Conservation (phyloP, 2,888 invertebrate species). For the Conistra vaccinii region DNA sequence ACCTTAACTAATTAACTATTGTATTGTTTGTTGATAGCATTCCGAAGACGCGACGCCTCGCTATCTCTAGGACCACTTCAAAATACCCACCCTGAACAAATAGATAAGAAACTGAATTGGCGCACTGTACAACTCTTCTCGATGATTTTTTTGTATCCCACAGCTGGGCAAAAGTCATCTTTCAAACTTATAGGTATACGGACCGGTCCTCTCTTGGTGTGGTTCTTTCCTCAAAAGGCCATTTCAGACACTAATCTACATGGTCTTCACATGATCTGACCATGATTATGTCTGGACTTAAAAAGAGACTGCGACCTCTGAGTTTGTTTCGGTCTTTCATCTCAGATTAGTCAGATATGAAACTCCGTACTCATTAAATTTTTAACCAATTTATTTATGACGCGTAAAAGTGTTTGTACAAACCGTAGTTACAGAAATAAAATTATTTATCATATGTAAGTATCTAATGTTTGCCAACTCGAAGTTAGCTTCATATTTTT, state of each 20-base stretch:
- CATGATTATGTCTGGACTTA: not conserved
- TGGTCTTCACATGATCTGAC: not conserved
- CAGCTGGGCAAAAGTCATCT: too few species aligned
- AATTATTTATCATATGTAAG: not conserved
- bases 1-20: conserved; percentile 17
- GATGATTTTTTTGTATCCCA: not conserved
- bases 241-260: not conserved
- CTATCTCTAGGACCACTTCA: conserved; percentile 55
- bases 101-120: conserved; percentile 4
- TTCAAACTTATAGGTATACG: too few species aligned
- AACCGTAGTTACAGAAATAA: not conserved
- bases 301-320: not conserved
- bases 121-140: not conserved
- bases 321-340: not conserved
- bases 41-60: conserved; percentile 24
- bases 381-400: not conserved
- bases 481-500: not conserved
- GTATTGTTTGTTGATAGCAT: conserved; percentile 45
- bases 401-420: not conserved
- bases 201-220: too few species aligned
- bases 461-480: not conserved
- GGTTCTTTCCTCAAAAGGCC: not conserved
- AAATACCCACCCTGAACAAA: conserved; percentile 23
- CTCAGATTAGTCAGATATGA: not conserved
- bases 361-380: not conserved